Base-by-base conservation (phyloP, 1,140 invertebrate genomes). In the Pantala flavescens region DNA sequence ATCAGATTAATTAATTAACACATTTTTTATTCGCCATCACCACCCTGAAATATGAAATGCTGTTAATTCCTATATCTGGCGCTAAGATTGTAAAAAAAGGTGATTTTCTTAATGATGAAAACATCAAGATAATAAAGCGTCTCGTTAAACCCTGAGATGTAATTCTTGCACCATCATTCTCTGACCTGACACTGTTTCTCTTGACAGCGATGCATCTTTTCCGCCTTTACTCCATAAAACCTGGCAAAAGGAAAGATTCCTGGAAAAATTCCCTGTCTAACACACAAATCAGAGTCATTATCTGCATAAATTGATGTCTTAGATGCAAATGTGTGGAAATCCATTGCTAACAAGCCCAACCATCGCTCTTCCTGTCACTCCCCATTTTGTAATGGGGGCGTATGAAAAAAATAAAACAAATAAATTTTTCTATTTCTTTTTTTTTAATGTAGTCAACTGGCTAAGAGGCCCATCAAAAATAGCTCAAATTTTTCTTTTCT, bases 301-400 rank as follows among this genome's bases (percentile, higher is more conserved):
- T 63, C 49, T 63, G 49, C 49, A 63, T 21, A 63, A 63, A 63
- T 63, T 16, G 49, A 63, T 7, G 49, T 19, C 49, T 63, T 63
- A 63, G 49, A 63, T 63, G n/a, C 49, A 63, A 63, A 63, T 63
- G n/a, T 63, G 49, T 63, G 49, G 49, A 63, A 63, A 63, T 63
- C 49, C 49, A 63, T 63, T 63, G 49, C 49, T 63, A 63, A 63
- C 49, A 63, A 63, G 49, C 49, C 49, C 49, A 63, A 63, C 3
- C 49, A 21, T 63, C n/a, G 49, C n/a, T 16, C 49, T 36, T 63
- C 49, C 49, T 63, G 1, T 63, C n/a, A 21, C n/a, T 16, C 49
- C 49, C 49, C n/a, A 21, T 19, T 63, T 63, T 63, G n/a, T 63
- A 2, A 36, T 36, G 28, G 49, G 49, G 49, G 12, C 49, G n/a